phyloP scores from a whole-genome alignment of 2,797 vertebrate genomes.

The Lagodon rhomboides region DNA sequence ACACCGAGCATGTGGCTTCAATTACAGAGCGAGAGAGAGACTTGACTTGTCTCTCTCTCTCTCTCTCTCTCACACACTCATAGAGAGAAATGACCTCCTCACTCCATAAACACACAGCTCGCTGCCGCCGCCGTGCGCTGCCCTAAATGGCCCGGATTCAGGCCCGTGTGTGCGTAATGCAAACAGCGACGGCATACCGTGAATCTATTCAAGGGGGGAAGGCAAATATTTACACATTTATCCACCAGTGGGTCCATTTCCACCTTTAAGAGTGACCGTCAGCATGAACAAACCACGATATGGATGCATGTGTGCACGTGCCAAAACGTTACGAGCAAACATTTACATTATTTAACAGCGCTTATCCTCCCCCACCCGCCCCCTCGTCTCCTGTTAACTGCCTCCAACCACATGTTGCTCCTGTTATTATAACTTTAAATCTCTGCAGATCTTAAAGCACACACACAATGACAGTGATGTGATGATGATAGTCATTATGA shows the following conservation, averaged over 20 bases:
- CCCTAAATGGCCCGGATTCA: conserved; percentile 42
- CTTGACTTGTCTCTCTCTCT: conserved; percentile 9
- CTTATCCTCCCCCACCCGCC: background rate
- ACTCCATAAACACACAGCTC: conserved; percentile 39
- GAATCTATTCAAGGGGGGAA: conserved; percentile 38
- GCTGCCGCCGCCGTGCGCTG: conserved; percentile 3
- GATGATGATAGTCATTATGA: conserved; percentile 9
- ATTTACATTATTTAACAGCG: conserved; percentile 20
- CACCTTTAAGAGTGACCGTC: background rate
- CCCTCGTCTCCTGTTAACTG: conserved; percentile 23
- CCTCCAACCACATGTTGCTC: background rate
- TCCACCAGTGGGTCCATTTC: conserved; percentile 11
- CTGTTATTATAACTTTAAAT: background rate
- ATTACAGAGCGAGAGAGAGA: conserved; percentile 62
- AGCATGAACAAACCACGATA: background rate
- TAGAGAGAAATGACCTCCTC: conserved; percentile 29
- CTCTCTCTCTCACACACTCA: conserved; percentile 17
- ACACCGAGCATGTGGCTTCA: conserved; percentile 69
- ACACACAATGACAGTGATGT: background rate
- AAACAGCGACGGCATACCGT: conserved; percentile 43
- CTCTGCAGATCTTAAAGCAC: background rate
- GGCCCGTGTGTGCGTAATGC: conserved; percentile 19
- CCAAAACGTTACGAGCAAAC: conserved; percentile 2
- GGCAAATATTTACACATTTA: conserved; percentile 70
- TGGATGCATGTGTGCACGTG: background rate